Conservation (phyloP, 2,797 vertebrate genomes). For the Notolepis coatsorum region DNA sequence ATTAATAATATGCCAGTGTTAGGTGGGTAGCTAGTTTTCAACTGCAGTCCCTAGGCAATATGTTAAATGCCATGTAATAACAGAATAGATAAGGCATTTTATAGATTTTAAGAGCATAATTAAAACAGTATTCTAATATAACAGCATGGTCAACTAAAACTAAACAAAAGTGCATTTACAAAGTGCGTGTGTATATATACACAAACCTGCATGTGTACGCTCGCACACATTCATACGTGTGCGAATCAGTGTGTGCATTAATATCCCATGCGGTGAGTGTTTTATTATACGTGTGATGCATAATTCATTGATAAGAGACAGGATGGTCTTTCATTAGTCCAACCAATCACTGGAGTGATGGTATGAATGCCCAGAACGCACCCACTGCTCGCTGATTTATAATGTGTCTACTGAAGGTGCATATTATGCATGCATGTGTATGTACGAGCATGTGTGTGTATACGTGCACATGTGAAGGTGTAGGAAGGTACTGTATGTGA, state of each 20-base stretch:
- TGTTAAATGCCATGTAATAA: no score
- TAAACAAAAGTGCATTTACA: no score
- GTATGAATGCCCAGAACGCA: conserved; percentile 29
- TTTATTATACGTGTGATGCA: conserved; percentile 62
- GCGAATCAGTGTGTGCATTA: conserved; percentile 37
- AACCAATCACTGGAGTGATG: conserved; percentile 48
- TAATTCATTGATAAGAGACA: conserved; percentile 67
- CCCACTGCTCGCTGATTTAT: conserved; percentile 65
- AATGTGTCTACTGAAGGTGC: no score
- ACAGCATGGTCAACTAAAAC: no score
- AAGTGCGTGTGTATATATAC: conserved; percentile 36
- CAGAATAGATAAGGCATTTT: no score
- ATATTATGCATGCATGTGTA: neutral
- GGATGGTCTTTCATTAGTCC: conserved; percentile 67
- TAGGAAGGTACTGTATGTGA: neutral
- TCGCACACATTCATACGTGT: neutral
- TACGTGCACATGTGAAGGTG: neutral
- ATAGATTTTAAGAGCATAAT: no score
- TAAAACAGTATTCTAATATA: no score
- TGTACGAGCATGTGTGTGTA: conserved; percentile 8
- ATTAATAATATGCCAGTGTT: no score
- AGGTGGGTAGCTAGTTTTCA: no score
- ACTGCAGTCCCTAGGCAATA: no score
- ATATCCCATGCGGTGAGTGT: conserved; percentile 60
- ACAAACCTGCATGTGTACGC: conserved; percentile 11